Percentiles rank a stretch among this genome's conserved stretches.
Conservation (phyloP, 2,888 invertebrate genomes). For the Thymelicus sylvestris region DNA sequence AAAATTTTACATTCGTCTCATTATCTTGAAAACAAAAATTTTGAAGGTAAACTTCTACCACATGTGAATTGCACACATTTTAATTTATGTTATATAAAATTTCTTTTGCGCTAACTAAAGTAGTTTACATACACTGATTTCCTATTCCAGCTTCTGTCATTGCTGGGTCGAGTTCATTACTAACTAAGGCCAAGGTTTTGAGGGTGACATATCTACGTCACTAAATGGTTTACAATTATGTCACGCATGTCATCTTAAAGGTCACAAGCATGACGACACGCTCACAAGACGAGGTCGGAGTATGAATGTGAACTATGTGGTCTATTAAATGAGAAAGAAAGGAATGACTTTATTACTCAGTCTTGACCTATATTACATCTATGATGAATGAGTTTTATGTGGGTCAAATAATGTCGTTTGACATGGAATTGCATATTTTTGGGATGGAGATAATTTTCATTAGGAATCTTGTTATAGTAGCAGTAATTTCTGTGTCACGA, state of each 20-base stretch:
- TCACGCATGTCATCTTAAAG: constrained; percentile 16
- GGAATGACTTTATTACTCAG: constrained; percentile 13
- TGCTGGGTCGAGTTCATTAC: constrained; percentile 2
- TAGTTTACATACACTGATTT: too few relatives aligned
- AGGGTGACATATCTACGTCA: constrained; percentile 6
- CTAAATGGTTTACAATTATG: constrained; percentile 18
- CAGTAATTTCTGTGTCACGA: neutral
- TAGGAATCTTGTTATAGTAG: neutral
- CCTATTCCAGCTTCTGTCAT: neutral
- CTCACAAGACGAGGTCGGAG: constrained; percentile 14
- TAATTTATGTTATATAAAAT: too few relatives aligned
- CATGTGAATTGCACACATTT: too few relatives aligned
- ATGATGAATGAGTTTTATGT: constrained; percentile 14
- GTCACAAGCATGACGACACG: constrained; percentile 17
- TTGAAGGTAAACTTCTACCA: too few relatives aligned
- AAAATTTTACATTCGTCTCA: too few relatives aligned
- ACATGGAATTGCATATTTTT: neutral
- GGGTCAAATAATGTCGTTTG: neutral
- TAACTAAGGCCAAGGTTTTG: constrained; percentile 14
- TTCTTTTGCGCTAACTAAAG: too few relatives aligned
- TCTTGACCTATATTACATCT: constrained; percentile 26
- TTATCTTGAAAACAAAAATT: too few relatives aligned
- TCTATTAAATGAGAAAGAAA: constrained; percentile 19
- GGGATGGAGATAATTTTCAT: neutral
- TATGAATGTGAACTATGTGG: constrained; percentile 21